These are phyloP conservation scores for Recurvirostra avosetta DNA, from an alignment of 2,113 vertebrate genomes.

Conservation along the genomic window DNA sequence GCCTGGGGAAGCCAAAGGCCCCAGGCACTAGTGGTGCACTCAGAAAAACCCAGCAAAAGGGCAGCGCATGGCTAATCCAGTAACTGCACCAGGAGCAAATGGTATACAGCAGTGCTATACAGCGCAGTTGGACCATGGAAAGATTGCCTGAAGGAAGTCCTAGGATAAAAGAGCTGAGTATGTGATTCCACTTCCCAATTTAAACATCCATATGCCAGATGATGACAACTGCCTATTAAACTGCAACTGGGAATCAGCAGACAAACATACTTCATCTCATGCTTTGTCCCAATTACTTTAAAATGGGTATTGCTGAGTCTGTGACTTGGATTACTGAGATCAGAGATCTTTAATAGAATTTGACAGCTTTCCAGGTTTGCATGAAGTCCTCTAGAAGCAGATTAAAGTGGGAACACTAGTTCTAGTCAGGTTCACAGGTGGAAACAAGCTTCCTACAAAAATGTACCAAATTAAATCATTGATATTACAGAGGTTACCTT, in stretches of 20 bases:
- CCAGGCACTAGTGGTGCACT: too few relatives aligned
- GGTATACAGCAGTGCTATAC: background rate
- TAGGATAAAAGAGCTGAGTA: conserved; percentile 48
- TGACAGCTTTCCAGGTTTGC: background rate
- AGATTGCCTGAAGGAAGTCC: background rate
- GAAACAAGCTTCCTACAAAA: background rate
- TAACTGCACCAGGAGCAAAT: background rate
- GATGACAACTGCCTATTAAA: conserved; percentile 14
- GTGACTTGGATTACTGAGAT: background rate
- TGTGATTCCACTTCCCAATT: conserved; percentile 82
- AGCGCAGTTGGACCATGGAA: background rate
- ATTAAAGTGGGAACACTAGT: background rate
- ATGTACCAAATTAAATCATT: background rate
- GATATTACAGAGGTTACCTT: background rate
- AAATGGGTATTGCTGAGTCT: conserved; percentile 26
- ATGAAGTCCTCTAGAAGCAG: background rate
- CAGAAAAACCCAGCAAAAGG: background rate
- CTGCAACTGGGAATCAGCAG: conserved; percentile 24
- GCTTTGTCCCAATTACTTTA: conserved; percentile 38
- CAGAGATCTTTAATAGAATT: background rate
- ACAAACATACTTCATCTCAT: conserved; percentile 13
- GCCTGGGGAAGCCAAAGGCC: background rate
- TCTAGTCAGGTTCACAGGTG: background rate
- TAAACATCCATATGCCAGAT: conserved; percentile 89
- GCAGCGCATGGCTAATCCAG: background rate